Conservation (phyloP, 2,113 vertebrate genomes). For the Odocoileus hemionus region DNA sequence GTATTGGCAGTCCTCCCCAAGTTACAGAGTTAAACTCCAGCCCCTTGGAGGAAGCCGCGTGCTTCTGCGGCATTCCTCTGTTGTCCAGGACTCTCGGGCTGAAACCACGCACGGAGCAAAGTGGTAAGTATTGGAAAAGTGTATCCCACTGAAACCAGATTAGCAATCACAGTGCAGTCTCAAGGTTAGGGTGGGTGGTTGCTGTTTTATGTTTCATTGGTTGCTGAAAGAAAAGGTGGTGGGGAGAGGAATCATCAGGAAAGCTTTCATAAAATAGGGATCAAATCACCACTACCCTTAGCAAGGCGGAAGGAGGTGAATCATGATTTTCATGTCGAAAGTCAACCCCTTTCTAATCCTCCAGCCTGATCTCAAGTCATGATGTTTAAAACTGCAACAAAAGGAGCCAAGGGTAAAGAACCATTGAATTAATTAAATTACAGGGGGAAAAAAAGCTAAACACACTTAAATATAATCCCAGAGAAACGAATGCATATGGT, state of each 20-base stretch:
- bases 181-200: neutral
- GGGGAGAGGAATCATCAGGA: neutral
- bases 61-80: neutral
- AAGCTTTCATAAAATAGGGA: constrained; percentile 1
- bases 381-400: neutral
- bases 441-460: neutral
- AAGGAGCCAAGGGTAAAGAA: neutral
- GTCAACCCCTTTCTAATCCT: neutral
- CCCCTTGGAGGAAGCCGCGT: fast-evolving
- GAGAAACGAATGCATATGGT: neutral
- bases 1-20: neutral
- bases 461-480: neutral
- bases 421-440: constrained; percentile 3
- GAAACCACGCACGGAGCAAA: neutral
- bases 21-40: neutral
- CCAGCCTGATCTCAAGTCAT: neutral
- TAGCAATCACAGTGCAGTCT: neutral
- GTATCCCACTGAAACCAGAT: neutral
- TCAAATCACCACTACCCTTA: neutral
- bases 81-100: neutral
- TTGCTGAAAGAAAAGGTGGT: constrained; percentile 1
- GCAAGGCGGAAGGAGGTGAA: neutral
- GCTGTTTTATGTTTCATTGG: neutral
- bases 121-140: neutral
- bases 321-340: neutral